Evolutionary conservation across 2,888 invertebrate genomes (phyloP).

Genomic region (Thalpophila matura): DNA sequence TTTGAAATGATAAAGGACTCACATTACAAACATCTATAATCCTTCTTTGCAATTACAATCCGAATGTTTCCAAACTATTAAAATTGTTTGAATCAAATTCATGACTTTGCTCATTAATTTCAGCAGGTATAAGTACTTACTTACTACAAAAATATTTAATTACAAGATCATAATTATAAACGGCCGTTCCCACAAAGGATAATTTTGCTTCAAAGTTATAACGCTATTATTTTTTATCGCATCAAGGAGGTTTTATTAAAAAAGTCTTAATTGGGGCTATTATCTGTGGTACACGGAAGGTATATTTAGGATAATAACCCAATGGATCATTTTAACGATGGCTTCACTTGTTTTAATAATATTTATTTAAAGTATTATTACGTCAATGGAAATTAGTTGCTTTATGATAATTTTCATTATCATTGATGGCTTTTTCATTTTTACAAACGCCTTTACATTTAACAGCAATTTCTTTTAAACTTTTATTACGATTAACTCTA

Average conservation of each 20-base stretch:
- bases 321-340: slow-evolving; percentile 29
- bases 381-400: slow-evolving; percentile 10
- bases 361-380: background rate
- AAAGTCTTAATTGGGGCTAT: slow-evolving; percentile 36
- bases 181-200: slow-evolving; percentile 26
- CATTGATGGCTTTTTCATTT: background rate
- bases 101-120: slow-evolving; percentile 1
- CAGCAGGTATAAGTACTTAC: background rate
- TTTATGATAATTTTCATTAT: background rate
- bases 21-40: no score
- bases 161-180: slow-evolving; percentile 18
- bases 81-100: background rate
- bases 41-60: background rate
- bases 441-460: background rate
- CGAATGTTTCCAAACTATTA: background rate
- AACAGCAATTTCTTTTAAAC: background rate
- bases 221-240: slow-evolving; percentile 40
- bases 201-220: slow-evolving; percentile 36
- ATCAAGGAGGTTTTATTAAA: slow-evolving; percentile 41
- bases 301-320: slow-evolving; percentile 23
- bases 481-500: background rate
- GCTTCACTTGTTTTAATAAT: slow-evolving; percentile 2
- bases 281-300: slow-evolving; percentile 29
- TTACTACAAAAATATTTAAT: slow-evolving; percentile 22
- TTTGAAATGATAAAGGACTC: background rate